Evolutionary conservation across 2,888 invertebrate genomes (phyloP).

Genomic region (Chironomus tentans): DNA sequence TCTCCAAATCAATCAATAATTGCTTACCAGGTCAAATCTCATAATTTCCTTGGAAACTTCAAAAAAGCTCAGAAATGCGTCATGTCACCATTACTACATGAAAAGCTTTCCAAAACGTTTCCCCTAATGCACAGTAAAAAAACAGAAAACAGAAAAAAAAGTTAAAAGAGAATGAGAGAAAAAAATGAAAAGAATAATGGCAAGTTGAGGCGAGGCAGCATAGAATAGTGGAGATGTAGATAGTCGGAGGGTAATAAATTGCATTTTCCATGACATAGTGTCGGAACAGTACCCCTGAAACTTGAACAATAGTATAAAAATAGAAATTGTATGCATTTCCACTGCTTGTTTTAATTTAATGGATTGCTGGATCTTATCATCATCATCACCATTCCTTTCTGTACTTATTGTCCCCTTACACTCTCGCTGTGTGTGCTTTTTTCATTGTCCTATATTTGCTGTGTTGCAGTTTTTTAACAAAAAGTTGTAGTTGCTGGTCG

Average conservation of each 20-base stretch:
- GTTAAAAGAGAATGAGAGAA: neutral
- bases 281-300: neutral
- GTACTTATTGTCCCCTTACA: neutral
- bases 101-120: neutral
- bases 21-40: too few species aligned
- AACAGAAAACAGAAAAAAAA: neutral
- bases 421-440: neutral
- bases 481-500: too few species aligned
- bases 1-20: too few species aligned
- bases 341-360: neutral
- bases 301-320: neutral
- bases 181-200: neutral
- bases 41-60: too few species aligned
- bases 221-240: neutral
- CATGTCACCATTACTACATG: too few species aligned
- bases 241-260: constrained; percentile 9
- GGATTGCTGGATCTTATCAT: constrained; percentile 3
- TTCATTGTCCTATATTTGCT: neutral
- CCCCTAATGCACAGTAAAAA: too few species aligned
- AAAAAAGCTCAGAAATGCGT: too few species aligned
- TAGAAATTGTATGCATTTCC: neutral
- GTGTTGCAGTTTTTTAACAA: too few species aligned
- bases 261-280: constrained; percentile 13
- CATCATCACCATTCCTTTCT: neutral
- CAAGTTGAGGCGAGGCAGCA: neutral